Base-by-base conservation (phyloP, 2,888 invertebrate genomes). In the Acleris sparsana region DNA sequence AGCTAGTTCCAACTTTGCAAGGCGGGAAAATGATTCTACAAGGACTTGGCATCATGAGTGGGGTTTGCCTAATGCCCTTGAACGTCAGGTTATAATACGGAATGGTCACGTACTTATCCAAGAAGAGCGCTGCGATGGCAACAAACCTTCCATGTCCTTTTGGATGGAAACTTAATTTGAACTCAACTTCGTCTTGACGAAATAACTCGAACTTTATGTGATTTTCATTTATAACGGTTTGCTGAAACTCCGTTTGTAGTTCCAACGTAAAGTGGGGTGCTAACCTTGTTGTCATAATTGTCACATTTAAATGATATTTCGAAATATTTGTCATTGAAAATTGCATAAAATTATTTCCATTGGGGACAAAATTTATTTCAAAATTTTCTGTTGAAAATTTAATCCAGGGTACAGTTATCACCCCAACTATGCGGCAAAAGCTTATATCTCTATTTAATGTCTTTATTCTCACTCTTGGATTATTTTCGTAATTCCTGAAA, bases 11-110 rank as follows among this genome's bases (percentile, higher is more conserved):
- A 44, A 89, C 77, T 43, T 70, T 57, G 70, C 81, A 82, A 5
- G 92, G 87, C n/a, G 92, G 87, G 74, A 90, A 89, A 75, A 89
- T 82, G 61, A 92, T 77, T 70, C 83, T 77, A 63, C 82, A 74
- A 17, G 71, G 75, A 75, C 82, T 85, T 1, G 89, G 79, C 53
- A 67, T 80, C 82, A 92, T 85, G 33, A 69, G 62, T 33, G 86
- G 83, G 6, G 79, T 76, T 73, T 83, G 80, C 49, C 80, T 78
- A 76, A 73, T 82, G 61, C 92, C 92, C 70, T 77, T 67, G 75
- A 92, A 92, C 51, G 88, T 89, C 66, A 92, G 79, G 75, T 92
- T 91, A 63, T 77, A 84, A 72, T 87, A 92, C 1, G 92, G 89
- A 60, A 80, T 78, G 22, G 80, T 80, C 85, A 86, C 82, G 55